Evolutionary conservation across 2,113 vertebrate genomes (phyloP), one percentile per base, ranked within the genome.

Genomic region (Nibea albiflora): DNA sequence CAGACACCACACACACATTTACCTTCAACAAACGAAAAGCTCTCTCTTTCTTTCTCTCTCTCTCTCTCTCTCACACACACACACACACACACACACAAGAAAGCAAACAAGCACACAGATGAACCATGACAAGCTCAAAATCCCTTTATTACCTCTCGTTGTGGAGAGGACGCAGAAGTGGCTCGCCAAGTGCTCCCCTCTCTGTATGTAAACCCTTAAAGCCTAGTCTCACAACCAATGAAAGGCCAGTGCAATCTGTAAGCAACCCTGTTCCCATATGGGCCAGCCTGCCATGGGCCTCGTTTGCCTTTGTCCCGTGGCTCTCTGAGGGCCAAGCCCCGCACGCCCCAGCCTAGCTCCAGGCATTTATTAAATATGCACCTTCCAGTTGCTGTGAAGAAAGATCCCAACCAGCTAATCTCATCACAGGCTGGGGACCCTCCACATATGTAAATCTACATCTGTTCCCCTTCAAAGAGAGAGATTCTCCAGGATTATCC

Each of bases 371-470:
- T 99, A 99, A 98, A 98, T 97, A 98, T 99, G 97, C 96, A 98
- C 97, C 96, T 98, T 97, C 95, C 95, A 96, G 95, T 96, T 94
- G 90, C 94, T 93, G 94, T 94, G 94, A 95, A 96, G 95, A 94
- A 95, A 92, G 90, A 91, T 92, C 91, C 91, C 90, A 94, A 95
- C 94, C 95, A 95, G 94, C 95, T 99, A 99, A 98, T 99, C 97
- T 99, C 97, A 98, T 97, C 96, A 96, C 96, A 97, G 96, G 94
- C 96, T 95, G 94, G 96, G 96, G 97, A 96, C 96, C 96, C 97
- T 97, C 96, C 96, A 96, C 96, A 97, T 98, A 99, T 99, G 98
- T 97, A 99, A 99, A 99, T 98, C 96, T 96, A 98, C 97, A 98
- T 98, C 97, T 99, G 97, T 96, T 99, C 96, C 92, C 96, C 95